Evolutionary conservation across 2,797 vertebrate species (phyloP), one percentile per base, ranked within the genome.

Genomic region (Megaceryle alcyon): DNA sequence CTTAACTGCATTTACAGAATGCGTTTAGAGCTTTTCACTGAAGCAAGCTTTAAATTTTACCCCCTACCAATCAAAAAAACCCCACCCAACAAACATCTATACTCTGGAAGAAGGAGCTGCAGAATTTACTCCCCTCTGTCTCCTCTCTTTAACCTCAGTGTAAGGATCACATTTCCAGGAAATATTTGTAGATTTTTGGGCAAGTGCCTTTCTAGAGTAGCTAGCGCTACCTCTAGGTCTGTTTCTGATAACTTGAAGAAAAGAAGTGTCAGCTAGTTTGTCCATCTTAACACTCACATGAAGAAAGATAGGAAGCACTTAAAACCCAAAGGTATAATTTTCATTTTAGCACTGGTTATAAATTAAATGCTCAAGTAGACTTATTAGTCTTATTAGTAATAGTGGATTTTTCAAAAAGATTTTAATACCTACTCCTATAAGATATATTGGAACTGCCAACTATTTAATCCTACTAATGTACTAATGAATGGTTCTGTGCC

Each of bases 101-200:
- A 14, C 13, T 63, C 63, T 66, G 29, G 33, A 64, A 91, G 86
- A 77, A 3, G 29, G 23, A 88, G 33, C 29, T 82, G 56, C 28
- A 77, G 75, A 79, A 57, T 76, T 88, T 76, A 21, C 16, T 48
- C 25, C n/a, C 15, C 23, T 82, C 65, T 71, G 33, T 56, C 63
- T 86, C 56, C 18, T 77, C 44, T 86, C 35, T 83, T 66, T 35
- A 85, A 75, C 44, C 15, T 83, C n/a, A 79, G 29, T 31, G 5
- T 69, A 69, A 72, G 41, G 37, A 29, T 88, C 80, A 92, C 29
- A 76, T 93, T 94, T 94, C 85, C 66, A 56, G 66, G 69, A 95
- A 92, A 82, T 84, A 72, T 7, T 90, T 88, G 63, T 39, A 33
- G 29, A 20, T n/a, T 69, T 85, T 90, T 84, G 69, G 48, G 69